Conservation (phyloP, 2,797 vertebrate species). For the Notolepis coatsorum region DNA sequence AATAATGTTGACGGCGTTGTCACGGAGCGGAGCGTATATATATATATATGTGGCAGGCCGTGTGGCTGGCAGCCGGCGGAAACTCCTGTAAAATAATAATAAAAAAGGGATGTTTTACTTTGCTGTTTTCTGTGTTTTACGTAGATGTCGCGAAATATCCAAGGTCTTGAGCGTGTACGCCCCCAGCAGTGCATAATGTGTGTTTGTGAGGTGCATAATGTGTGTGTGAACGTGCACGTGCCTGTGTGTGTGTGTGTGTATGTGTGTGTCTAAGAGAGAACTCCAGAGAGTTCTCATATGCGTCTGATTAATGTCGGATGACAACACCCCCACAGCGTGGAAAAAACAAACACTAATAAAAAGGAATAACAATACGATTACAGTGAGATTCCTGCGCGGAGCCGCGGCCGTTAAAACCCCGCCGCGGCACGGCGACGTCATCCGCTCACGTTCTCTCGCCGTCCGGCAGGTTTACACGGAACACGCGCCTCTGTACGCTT, state of each 20-base stretch:
- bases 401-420: conserved; percentile 48
- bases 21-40: background rate
- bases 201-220: background rate
- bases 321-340: conserved; percentile 61
- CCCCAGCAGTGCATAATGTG: conserved; percentile 41
- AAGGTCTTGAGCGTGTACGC: conserved; percentile 44
- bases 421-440: conserved; percentile 30
- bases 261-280: conserved; percentile 35
- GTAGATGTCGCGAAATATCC: conserved; percentile 39
- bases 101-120: conserved; percentile 49
- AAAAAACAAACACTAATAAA: conserved; percentile 70
- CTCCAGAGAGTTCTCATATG: conserved; percentile 54
- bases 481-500: conserved; percentile 52
- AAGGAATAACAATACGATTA: conserved; percentile 61
- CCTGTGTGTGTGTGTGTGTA: conserved; percentile 12
- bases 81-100: conserved; percentile 60
- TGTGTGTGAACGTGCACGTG: conserved; percentile 7
- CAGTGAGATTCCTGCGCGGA: conserved; percentile 48
- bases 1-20: conserved; percentile 43
- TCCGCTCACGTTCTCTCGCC: conserved; percentile 55
- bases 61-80: conserved; percentile 49
- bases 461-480: conserved; percentile 66
- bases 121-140: conserved; percentile 38
- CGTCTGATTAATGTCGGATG: conserved; percentile 69
- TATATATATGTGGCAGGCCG: conserved; percentile 13